Conservation (phyloP, 2,797 vertebrate genomes). For the Amphiprion clarkii region DNA sequence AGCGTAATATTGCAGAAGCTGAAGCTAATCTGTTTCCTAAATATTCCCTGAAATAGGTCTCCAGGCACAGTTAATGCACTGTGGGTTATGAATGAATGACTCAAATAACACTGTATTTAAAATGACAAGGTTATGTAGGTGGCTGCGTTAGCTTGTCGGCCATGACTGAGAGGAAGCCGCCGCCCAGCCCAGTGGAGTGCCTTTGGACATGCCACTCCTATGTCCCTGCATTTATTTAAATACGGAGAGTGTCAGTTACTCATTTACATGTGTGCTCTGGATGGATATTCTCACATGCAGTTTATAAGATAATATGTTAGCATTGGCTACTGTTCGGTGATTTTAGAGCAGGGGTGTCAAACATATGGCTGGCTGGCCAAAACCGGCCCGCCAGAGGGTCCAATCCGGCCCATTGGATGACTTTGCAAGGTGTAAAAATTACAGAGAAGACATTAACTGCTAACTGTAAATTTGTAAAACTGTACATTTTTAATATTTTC, state of each 20-base stretch:
- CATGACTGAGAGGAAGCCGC: slow-evolving; percentile 58
- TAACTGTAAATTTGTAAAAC: too few relatives aligned
- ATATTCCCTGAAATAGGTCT: fast-evolving
- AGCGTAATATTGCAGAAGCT: background rate
- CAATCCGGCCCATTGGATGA: too few relatives aligned
- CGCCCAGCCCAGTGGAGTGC: slow-evolving; percentile 66
- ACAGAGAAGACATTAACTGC: too few relatives aligned
- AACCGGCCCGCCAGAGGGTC: too few relatives aligned
- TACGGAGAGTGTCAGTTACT: background rate
- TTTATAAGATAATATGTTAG: background rate
- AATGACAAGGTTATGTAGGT: background rate
- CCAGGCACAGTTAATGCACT: background rate
- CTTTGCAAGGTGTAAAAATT: too few relatives aligned
- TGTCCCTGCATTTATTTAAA: background rate
- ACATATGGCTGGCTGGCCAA: too few relatives aligned
- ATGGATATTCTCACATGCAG: background rate
- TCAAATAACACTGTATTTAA: background rate
- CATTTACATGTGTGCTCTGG: background rate
- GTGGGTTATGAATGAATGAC: fast-evolving
- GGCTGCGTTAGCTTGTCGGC: slow-evolving; percentile 32
- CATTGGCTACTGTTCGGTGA: background rate
- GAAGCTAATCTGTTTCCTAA: background rate
- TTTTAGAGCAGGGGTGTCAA: background rate
- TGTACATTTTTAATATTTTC: too few relatives aligned
- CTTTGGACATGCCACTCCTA: slow-evolving; percentile 49